Percentiles rank a stretch among this genome's conserved stretches.
Evolutionary conservation across 2,888 invertebrate species (phyloP).

Genomic region (Temnothorax ravouxi): DNA sequence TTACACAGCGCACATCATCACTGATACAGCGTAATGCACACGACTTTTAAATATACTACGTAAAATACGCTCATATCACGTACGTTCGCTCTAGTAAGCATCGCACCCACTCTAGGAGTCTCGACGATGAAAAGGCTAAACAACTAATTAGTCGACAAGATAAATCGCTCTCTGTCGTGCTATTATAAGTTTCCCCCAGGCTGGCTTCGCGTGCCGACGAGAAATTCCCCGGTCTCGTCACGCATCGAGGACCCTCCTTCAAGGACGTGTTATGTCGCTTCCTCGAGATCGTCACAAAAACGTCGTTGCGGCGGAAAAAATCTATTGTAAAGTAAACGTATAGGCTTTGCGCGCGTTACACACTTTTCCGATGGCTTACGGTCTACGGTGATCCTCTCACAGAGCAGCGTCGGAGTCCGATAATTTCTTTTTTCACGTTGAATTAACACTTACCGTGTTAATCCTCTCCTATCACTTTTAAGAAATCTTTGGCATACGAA

Average conservation of each 20-base stretch:
- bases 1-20: conserved; percentile 77
- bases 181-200: conserved; percentile 68
- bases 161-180: conserved; percentile 70
- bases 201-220: conserved; percentile 35
- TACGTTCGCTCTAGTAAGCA: conserved; percentile 76
- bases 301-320: conserved; percentile 10
- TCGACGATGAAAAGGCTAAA: conserved; percentile 77
- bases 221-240: neutral
- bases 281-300: conserved; percentile 12
- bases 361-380: neutral
- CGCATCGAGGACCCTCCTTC: conserved; percentile 18
- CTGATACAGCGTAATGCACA: conserved; percentile 79
- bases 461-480: conserved; percentile 13
- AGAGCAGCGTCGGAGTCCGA: conserved; percentile 23
- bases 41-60: conserved; percentile 69
- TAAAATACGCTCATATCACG: conserved; percentile 74
- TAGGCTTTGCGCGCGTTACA: neutral
- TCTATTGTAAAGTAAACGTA: neutral
- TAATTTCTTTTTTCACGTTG: conserved; percentile 13
- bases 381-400: neutral
- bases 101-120: conserved; percentile 79
- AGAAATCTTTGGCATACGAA: conserved; percentile 50
- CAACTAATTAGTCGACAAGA: conserved; percentile 75
- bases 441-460: conserved; percentile 14
- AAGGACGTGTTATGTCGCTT: conserved; percentile 24